Conservation (phyloP, 2,113 vertebrate genomes). For the Bubo blakistoni region DNA sequence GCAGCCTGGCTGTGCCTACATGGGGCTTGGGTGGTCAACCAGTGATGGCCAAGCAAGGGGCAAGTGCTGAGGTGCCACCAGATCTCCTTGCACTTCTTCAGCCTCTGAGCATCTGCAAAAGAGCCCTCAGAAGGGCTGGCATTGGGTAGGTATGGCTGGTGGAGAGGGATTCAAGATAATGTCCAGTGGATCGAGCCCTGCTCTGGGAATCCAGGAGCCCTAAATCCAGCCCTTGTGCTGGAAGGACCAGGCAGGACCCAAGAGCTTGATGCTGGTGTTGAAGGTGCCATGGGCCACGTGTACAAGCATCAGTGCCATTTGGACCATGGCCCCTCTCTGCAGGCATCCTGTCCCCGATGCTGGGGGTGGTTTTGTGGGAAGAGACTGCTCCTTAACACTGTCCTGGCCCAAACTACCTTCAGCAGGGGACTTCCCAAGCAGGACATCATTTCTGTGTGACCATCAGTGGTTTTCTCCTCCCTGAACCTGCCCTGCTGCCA, state of each 20-base stretch:
- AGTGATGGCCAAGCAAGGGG: neutral
- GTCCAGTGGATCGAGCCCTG: neutral
- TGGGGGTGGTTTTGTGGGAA: neutral
- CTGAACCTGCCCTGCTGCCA: neutral
- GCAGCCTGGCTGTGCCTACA: neutral
- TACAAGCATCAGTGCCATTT: neutral
- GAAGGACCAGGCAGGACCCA: neutral
- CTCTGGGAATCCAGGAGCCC: neutral
- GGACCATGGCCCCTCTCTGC: accelerated
- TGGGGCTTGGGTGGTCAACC: neutral
- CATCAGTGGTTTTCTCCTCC: neutral
- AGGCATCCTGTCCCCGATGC: accelerated
- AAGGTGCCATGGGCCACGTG: neutral
- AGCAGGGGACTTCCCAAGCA: neutral
- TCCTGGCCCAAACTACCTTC: neutral
- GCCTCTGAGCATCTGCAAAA: neutral
- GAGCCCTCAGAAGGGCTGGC: neutral
- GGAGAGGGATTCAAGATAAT: neutral
- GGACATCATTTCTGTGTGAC: neutral
- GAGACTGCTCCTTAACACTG: accelerated
- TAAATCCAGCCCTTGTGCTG: neutral
- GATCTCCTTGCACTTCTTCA: neutral
- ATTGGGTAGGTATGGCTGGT: accelerated
- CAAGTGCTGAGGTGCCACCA: neutral
- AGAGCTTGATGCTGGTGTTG: accelerated